Conservation (phyloP, 2,113 vertebrate genomes). For the Rhynchomys soricoides region DNA sequence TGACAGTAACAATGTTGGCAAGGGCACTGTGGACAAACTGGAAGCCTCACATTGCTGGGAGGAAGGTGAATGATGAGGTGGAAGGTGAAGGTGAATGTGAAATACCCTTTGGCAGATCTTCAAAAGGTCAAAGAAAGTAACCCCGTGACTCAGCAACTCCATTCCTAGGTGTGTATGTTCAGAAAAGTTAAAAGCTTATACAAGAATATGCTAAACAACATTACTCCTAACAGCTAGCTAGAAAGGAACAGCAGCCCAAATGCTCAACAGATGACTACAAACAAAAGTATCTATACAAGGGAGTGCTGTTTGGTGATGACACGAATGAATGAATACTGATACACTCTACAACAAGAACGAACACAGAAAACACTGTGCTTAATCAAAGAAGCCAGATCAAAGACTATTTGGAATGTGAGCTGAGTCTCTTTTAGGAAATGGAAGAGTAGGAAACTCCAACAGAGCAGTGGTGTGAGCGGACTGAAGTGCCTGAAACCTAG, state of each 20-base stretch:
- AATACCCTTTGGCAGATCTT: background rate
- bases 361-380: background rate
- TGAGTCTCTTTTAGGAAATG: background rate
- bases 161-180: background rate
- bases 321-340: background rate
- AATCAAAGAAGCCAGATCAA: background rate
- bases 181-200: background rate
- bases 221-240: slow-evolving; percentile 18
- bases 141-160: background rate
- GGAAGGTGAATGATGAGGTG: background rate
- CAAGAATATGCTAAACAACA: background rate
- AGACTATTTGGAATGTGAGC: background rate
- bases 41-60: background rate
- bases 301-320: background rate
- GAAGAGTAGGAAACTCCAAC: background rate
- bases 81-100: background rate
- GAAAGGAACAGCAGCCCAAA: slow-evolving; percentile 4
- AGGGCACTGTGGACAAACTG: background rate
- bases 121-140: background rate
- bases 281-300: background rate
- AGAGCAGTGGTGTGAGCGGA: background rate
- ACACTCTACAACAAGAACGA: background rate
- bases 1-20: background rate
- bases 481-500: background rate
- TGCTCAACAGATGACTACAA: background rate